phyloP scores from a whole-genome alignment of 2,797 vertebrate genomes.

The Florisuga fusca region DNA sequence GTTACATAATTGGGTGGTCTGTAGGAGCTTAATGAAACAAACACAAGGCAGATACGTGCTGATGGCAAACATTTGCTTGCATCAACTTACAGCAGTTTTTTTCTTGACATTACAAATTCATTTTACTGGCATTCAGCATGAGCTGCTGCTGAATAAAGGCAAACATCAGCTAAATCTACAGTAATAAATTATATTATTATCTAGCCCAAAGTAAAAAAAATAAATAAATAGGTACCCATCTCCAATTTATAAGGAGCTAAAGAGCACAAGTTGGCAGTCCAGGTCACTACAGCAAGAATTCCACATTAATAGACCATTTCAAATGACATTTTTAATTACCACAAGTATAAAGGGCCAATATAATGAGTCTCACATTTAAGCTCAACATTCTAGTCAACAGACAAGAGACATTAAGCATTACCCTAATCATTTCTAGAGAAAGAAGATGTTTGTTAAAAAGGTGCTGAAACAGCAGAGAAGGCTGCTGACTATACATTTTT shows the following conservation, averaged over 20 bases:
- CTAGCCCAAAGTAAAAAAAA: not conserved
- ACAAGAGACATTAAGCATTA: not conserved
- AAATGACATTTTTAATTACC: slow-evolving; percentile 24
- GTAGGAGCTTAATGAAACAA: slow-evolving; percentile 81
- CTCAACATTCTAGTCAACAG: not conserved
- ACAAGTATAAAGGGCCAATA: not conserved
- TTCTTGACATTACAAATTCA: slow-evolving; percentile 4
- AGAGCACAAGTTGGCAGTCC: not conserved
- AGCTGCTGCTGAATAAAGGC: not conserved
- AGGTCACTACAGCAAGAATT: not conserved
- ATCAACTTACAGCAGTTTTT: slow-evolving; percentile 11
- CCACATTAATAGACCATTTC: not conserved
- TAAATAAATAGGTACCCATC: not conserved
- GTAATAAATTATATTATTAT: slow-evolving; percentile 24
- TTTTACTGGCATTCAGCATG: slow-evolving; percentile 16
- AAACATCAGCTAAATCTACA: slow-evolving; percentile 61
- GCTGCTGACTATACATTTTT: slow-evolving; percentile 64
- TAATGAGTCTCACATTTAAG: not conserved
- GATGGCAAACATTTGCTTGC: slow-evolving; percentile 35
- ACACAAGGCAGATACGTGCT: slow-evolving; percentile 51
- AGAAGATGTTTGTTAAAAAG: not conserved
- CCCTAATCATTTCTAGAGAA: slow-evolving; percentile 44
- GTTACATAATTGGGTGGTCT: slow-evolving; percentile 76
- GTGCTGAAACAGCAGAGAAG: slow-evolving; percentile 70
- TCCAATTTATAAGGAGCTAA: not conserved